Percentiles rank a stretch among this genome's conserved stretches.
phyloP scores from a whole-genome alignment of 2,888 invertebrate genomes.

The Monopis laevigella region DNA sequence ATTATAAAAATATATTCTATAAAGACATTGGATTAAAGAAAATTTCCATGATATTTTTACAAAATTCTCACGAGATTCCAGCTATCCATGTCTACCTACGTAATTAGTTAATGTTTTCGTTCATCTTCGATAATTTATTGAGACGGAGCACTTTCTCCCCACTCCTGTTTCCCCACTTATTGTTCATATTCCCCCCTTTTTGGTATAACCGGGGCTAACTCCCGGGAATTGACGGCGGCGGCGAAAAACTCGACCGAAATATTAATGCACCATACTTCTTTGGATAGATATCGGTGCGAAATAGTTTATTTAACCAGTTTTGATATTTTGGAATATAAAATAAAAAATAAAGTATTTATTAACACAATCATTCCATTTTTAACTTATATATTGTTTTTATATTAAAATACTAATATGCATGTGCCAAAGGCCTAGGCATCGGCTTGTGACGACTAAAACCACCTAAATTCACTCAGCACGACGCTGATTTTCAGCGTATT shows the following conservation, averaged over 20 bases:
- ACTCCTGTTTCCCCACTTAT: slow-evolving; percentile 24
- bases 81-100: slow-evolving; percentile 46
- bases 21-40: slow-evolving; percentile 17
- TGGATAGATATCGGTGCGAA: slow-evolving; percentile 48
- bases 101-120: slow-evolving; percentile 64
- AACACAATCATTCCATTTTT: no score
- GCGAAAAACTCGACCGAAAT: slow-evolving; percentile 66
- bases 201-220: slow-evolving; percentile 29
- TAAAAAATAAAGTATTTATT: no score
- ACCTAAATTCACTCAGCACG: no score
- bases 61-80: slow-evolving; percentile 12
- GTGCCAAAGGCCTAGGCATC: no score
- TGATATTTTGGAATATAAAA: no score
- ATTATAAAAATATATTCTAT: background rate
- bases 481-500: no score
- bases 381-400: no score
- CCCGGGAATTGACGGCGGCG: slow-evolving; percentile 55
- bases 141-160: slow-evolving; percentile 51
- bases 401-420: no score
- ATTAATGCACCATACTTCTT: slow-evolving; percentile 55
- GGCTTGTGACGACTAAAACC: no score
- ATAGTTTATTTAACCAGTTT: slow-evolving; percentile 22
- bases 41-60: slow-evolving; percentile 16
- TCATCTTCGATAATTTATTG: slow-evolving; percentile 65
- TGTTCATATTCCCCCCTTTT: slow-evolving; percentile 25